Base-by-base conservation (phyloP, 2,113 vertebrate species). In the Lycocorax pyrrhopterus region DNA sequence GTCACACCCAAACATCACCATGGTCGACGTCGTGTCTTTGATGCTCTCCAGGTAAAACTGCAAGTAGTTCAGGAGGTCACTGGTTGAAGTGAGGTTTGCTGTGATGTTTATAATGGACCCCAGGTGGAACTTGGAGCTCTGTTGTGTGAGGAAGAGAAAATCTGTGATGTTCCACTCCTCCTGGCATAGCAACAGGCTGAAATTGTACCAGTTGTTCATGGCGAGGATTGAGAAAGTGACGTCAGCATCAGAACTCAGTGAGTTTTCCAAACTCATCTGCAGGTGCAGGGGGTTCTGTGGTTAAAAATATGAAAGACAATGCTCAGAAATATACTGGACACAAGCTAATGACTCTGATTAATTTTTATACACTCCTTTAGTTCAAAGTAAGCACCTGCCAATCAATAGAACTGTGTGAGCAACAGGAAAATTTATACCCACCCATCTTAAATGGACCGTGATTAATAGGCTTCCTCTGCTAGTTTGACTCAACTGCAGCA, bases 141-240 rank as follows among this genome's bases (percentile, higher is more conserved):
- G 98, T 77, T 98, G 98, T 35, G 98, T 98, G 74, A 99, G 98
- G 67, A 98, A 76, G 77, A 99, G 98, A 94, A 99, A 99, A 92
- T 99, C 98, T 1, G 98, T 98, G 95, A 99, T 97, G 91, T 99
- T 99, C 98, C 98, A 98, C 64, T 99, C 98, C 87, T 99, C 98
- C 95, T 99, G 99, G 97, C 99, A 99, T 33, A 99, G 97, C 89
- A 99, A 96, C 79, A 99, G 97, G 92, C 99, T 99, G 97, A 99
- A 98, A 96, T 99, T 99, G 96, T 99, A 99, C 99, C 99, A 99
- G 97, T 98, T 99, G 97, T 99, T 99, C 98, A 99, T 98, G 14
- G 98, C 97, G 95, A 99, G 98, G 94, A 99, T 98, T 1, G 98
- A 98, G 96, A 98, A 98, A 96, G 99, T 98, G 84, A 99, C 98